phyloP scores from a whole-genome alignment of 1,140 invertebrate species.

The Triops longicaudatus region DNA sequence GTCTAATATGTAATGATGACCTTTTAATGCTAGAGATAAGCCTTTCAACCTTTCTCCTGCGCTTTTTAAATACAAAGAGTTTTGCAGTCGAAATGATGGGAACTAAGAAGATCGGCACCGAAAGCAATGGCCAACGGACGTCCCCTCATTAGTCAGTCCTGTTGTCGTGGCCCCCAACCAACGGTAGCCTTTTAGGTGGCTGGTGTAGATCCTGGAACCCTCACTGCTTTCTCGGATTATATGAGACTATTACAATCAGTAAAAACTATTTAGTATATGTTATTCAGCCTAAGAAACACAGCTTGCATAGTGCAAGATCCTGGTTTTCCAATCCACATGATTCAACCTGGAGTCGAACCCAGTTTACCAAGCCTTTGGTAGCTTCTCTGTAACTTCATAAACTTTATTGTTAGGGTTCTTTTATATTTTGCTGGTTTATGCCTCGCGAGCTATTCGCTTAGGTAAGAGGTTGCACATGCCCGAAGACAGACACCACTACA shows the following conservation, averaged over 20 bases:
- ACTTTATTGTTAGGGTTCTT: slow-evolving; percentile 1
- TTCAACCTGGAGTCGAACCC: too few species aligned
- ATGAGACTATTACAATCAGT: too few species aligned
- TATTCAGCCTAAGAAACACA: too few species aligned
- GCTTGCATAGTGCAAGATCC: too few species aligned
- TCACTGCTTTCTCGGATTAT: neutral
- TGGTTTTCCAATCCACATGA: too few species aligned
- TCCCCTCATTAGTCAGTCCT: slow-evolving; percentile 6
- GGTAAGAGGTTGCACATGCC: slow-evolving; percentile 5
- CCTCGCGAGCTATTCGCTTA: neutral
- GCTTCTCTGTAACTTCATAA: slow-evolving; percentile 3
- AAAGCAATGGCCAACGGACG: neutral
- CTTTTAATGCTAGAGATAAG: neutral
- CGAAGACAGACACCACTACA: slow-evolving; percentile 9
- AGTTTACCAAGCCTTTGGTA: neutral
- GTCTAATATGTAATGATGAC: neutral
- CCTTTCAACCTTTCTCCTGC: neutral
- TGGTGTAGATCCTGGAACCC: neutral
- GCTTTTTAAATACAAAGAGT: neutral
- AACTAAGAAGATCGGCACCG: neutral
- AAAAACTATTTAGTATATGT: too few species aligned
- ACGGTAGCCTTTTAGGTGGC: neutral
- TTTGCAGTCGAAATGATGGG: neutral
- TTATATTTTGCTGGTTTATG: neutral
- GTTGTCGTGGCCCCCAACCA: neutral